Base-by-base conservation (phyloP, 1,140 invertebrate species). In the Drosophila jambulina region DNA sequence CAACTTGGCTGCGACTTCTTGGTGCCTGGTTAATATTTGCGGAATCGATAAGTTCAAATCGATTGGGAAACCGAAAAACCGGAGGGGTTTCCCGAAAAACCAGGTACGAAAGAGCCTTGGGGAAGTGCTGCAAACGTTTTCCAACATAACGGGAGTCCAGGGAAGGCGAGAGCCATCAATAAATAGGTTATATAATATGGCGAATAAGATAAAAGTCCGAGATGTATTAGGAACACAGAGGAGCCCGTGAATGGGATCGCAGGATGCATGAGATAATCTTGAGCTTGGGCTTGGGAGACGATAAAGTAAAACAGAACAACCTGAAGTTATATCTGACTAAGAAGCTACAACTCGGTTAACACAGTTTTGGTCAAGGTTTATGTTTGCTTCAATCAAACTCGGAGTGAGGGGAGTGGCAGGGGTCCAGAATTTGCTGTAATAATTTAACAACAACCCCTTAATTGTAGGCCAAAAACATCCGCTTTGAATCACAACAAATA, bases 21-120 rank as follows among this genome's bases (percentile, higher is more conserved):
- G 56, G 15, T 77, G 56, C 75, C 75, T 78, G 75, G 75, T 78
- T 69, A 77, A 43, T 77, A 77, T 68, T 69, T 78, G 48, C 54
- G 38, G 75, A 78, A 78, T 78, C 75, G 75, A 78, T 78, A 78
- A 69, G 56, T 69, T 60, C 19, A 38, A 69, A 61, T 77, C 56
- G 46, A 69, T 77, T 68, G 75, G 60, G 8, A 76, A 77, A 34
- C 40, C 27, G 53, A 42, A 61, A 13, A 42, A 13, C 21, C 15
- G 4, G 2, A 34, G 38, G 32, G 15, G 38, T 19, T 36, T 2
- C 13, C 23, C 64, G 38, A 29, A 46, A 65, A 12, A 3, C 15
- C 2, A 36, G 56, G 17, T 13, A 9, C 19, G 21, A 15, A 23
- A 46, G 32, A 49, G 21, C 17, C 34, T 15, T 46, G 27, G 60